Percentiles rank a stretch among this genome's conserved stretches.
Conservation (phyloP, 2,888 invertebrate species). For the Ashinkailepas kermadecensis region DNA sequence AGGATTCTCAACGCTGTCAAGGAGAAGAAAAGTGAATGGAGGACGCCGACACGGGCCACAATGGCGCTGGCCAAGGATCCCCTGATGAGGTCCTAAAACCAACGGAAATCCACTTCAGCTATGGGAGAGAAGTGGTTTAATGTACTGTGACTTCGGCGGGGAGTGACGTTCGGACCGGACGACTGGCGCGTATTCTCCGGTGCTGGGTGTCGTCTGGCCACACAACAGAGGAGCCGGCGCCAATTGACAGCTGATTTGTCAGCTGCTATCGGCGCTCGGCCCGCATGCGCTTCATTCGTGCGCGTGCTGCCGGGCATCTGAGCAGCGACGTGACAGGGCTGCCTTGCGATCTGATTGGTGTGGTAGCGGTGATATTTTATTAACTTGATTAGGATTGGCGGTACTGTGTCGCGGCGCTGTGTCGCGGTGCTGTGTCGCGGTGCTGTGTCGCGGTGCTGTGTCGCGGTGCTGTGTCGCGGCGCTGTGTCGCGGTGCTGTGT, state of each 20-base stretch:
- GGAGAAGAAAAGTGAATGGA: constrained; percentile 16
- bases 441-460: too few relatives aligned
- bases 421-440: too few relatives aligned
- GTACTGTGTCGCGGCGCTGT: too few relatives aligned
- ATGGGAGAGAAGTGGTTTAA: not conserved
- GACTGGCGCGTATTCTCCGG: not conserved
- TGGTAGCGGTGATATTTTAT: too few relatives aligned
- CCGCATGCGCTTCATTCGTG: too few relatives aligned
- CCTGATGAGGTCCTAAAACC: constrained; percentile 11
- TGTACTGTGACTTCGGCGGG: constrained; percentile 12
- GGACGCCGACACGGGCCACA: constrained; percentile 1
- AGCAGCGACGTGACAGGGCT: too few relatives aligned
- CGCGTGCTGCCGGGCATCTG: too few relatives aligned
- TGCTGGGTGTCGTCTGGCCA: not conserved
- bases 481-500: too few relatives aligned
- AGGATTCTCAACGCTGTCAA: constrained; percentile 21
- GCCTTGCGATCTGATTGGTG: too few relatives aligned
- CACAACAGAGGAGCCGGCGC: not conserved
- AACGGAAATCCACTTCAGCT: constrained; percentile 8
- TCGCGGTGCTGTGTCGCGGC: too few relatives aligned
- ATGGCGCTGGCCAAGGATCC: not conserved
- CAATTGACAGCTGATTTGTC: not conserved
- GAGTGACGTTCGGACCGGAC: not conserved
- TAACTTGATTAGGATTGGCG: too few relatives aligned
- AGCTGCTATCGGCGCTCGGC: not conserved